Conservation (phyloP, 2,113 vertebrate genomes). For the Cyphomyrus discorhynchus region DNA sequence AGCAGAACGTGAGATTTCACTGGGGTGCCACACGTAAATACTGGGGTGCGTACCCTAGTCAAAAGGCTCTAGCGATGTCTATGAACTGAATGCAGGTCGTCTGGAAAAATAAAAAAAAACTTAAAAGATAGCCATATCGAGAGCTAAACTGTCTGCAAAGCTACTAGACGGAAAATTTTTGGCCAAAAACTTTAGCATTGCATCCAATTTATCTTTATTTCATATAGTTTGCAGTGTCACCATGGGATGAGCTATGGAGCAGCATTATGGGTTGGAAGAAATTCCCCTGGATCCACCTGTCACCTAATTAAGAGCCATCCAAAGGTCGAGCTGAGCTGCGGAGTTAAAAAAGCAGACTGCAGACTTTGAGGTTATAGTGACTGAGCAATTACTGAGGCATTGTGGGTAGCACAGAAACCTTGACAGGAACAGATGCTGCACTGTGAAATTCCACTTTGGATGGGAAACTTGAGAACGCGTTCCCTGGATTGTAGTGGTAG, state of each 20-base stretch:
- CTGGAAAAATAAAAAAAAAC: background rate
- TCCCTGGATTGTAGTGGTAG: background rate
- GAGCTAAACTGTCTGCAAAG: background rate
- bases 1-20: too few species aligned
- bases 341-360: background rate
- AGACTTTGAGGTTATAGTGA: constrained; percentile 1
- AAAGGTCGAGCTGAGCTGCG: background rate
- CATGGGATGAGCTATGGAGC: background rate
- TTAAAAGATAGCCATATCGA: background rate
- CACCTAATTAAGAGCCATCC: constrained; percentile 15
- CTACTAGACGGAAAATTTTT: background rate
- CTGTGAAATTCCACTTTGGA: background rate
- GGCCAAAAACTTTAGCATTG: background rate
- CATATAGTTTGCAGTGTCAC: background rate
- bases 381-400: constrained; percentile 7
- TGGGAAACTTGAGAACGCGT: background rate
- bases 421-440: background rate
- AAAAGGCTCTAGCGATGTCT: too few species aligned
- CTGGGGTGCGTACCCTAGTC: too few species aligned
- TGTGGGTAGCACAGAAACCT: constrained; percentile 1
- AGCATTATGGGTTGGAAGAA: background rate
- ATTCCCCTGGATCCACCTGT: constrained; percentile 7
- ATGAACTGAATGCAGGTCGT: too few species aligned
- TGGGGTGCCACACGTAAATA: too few species aligned
- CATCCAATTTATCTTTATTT: constrained; percentile 5